Base-by-base conservation (phyloP, 2,113 vertebrate species). In the Propithecus coquereli region DNA sequence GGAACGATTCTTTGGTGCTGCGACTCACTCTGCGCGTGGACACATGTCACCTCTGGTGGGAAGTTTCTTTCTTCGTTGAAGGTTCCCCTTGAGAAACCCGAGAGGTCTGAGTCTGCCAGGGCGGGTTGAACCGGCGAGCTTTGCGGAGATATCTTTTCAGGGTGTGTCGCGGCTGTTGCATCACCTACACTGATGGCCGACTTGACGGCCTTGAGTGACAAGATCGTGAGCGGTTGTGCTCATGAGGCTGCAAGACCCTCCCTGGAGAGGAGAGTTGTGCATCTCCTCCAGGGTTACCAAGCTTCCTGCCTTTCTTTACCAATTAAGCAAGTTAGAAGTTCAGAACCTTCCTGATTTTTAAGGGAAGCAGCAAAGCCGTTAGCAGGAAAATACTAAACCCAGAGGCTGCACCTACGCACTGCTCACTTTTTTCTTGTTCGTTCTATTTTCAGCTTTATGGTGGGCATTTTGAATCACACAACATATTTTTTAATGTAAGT, bases 11-110 rank as follows among this genome's bases (percentile, higher is more conserved):
- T 97, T 84, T 87, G 50, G 34, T 94, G 50, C 61, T 63, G 80
- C 88, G 6, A 87, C 85, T 93, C 90, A 76, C 87, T 96, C 97
- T 97, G 90, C 87, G 87, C 81, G 3, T 73, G 68, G 66, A 59
- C 25, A 18, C 8, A 94, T 71, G 34, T 98, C 27, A 3, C 65
- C 22, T 94, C 96, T 92, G 87, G 95, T 95, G 96, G 76, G 43
- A 95, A 94, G 73, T 68, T 63, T 3, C 87, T 83, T 87, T 54
- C 91, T 95, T 96, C 37, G 87, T 87, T 96, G 91, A 25, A 83
- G 93, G 83, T 88, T 96, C 91, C 63, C 40, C 47, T 97, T 88
- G 47, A 94, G 83, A 92, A 92, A 32, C 92, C 76, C 81, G 43
- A 83, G 90, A 95, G 34, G 76, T 37, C 17, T 92, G 43, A 59